These are phyloP conservation scores for Calyptomena viridis DNA, from an alignment of 2,113 vertebrate genomes.

Conservation along the genomic window DNA sequence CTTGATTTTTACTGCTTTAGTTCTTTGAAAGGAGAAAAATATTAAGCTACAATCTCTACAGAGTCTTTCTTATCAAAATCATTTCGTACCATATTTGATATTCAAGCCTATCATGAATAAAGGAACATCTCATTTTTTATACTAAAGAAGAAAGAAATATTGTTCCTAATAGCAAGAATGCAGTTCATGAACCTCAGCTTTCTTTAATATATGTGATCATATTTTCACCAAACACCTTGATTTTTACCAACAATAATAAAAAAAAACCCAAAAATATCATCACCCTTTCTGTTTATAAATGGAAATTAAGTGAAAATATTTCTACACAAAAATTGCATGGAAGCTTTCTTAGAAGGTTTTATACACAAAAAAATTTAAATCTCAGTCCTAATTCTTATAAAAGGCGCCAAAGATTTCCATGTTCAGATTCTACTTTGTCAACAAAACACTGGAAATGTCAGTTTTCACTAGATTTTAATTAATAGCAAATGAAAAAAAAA, in stretches of 20 bases:
- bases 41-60: not conserved
- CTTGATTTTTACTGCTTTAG: not conserved
- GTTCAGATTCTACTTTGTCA: not conserved
- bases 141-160: not conserved
- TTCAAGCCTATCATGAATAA: not conserved
- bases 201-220: not conserved
- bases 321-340: not conserved
- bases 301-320: not conserved
- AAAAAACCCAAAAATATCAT: not conserved
- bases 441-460: not conserved
- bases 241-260: not conserved
- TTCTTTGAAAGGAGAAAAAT: not conserved
- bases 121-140: not conserved
- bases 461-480: not conserved
- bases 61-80: not conserved
- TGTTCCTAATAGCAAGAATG: not conserved
- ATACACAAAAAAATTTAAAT: too few relatives aligned
- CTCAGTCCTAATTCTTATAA: not conserved
- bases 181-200: not conserved
- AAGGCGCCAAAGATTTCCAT: not conserved
- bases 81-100: not conserved
- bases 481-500: not conserved
- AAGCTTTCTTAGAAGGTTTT: not conserved
- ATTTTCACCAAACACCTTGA: not conserved
- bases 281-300: not conserved